Evolutionary conservation across 2,888 invertebrate species (phyloP).

Genomic region (Galerucella pusilla): DNA sequence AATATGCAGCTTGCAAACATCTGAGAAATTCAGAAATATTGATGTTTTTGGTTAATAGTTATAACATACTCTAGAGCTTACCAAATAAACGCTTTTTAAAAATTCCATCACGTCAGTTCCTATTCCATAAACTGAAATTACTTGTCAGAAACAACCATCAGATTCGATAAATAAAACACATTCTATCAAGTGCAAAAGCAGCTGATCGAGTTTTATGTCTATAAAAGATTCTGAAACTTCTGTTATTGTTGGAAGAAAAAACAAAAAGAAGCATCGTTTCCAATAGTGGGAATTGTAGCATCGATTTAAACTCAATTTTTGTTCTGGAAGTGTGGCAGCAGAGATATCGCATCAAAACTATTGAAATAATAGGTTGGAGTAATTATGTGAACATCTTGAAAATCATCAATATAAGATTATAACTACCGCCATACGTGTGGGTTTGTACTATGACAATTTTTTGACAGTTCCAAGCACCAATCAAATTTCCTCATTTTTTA

Average conservation of each 20-base stretch:
- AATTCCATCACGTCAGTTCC: constrained; percentile 11
- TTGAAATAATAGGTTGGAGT: not conserved
- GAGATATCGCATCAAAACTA: not conserved
- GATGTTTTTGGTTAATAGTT: not conserved
- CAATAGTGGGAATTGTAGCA: not conserved
- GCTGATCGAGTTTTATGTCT: not conserved
- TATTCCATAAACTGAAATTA: constrained; percentile 16
- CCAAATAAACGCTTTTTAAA: not conserved
- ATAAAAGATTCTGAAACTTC: not conserved
- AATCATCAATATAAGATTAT: too few relatives aligned
- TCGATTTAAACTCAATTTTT: constrained; percentile 5
- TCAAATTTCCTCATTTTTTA: too few relatives aligned
- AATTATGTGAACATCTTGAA: too few relatives aligned
- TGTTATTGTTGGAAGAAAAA: not conserved
- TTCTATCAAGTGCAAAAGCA: constrained; percentile 5
- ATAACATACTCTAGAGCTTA: not conserved
- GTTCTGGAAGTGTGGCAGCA: not conserved
- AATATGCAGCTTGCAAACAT: not conserved
- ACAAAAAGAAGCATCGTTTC: not conserved
- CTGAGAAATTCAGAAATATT: not conserved
- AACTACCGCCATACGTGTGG: too few relatives aligned
- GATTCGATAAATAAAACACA: constrained; percentile 16
- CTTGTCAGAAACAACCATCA: constrained; percentile 12
- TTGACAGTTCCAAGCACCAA: too few relatives aligned
- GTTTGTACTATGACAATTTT: too few relatives aligned